Percentiles rank a stretch among this genome's conserved stretches.
These are phyloP conservation scores for Pediacus dermestoides DNA, from an alignment of 2,888 invertebrate species.

Conservation along the genomic window DNA sequence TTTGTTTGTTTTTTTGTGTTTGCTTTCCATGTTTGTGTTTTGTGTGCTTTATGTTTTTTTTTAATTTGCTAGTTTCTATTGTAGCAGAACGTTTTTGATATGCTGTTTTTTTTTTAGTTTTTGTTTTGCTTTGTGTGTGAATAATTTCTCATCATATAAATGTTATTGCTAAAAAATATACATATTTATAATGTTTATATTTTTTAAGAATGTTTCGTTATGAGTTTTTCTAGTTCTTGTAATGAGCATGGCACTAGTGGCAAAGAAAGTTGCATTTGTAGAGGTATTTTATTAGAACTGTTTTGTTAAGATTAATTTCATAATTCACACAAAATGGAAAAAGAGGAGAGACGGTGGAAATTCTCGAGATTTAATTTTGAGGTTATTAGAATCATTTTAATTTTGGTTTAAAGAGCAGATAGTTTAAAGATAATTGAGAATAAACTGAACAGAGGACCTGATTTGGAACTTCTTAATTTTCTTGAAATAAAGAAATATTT, in stretches of 20 bases:
- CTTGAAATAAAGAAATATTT: no score
- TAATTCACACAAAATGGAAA: no score
- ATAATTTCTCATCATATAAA: slow-evolving; percentile 18
- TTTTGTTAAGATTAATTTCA: no score
- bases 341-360: no score
- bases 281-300: background rate
- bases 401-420: no score
- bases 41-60: slow-evolving; percentile 31
- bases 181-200: slow-evolving; percentile 14
- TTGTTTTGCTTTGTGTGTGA: slow-evolving; percentile 26
- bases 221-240: slow-evolving; percentile 19
- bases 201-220: slow-evolving; percentile 12
- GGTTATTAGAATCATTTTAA: no score
- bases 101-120: slow-evolving; percentile 17
- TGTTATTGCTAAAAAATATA: slow-evolving; percentile 21
- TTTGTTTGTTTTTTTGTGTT: slow-evolving; percentile 27
- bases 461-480: no score
- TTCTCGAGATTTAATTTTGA: no score
- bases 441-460: no score
- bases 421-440: no score
- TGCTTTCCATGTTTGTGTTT: slow-evolving; percentile 33
- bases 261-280: background rate
- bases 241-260: slow-evolving; percentile 18
- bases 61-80: slow-evolving; percentile 21
- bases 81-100: slow-evolving; percentile 12